Evolutionary conservation across 2,113 vertebrate genomes (phyloP).

Genomic region (Apodemus sylvaticus): DNA sequence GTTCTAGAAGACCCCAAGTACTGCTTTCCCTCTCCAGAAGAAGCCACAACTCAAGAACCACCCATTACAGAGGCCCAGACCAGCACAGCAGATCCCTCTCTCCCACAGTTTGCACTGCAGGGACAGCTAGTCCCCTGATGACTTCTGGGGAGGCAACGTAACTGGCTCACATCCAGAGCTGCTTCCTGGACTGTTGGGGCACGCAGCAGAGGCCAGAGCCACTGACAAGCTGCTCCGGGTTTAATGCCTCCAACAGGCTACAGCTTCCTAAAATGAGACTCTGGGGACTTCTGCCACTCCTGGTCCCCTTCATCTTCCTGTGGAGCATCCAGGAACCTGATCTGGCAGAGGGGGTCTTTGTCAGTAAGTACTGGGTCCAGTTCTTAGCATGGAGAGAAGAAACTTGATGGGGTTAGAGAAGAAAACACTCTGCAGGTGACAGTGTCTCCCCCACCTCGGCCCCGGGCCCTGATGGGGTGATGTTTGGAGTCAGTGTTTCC

Average conservation of each 20-base stretch:
- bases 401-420: background rate
- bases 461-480: background rate
- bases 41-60: too few species aligned
- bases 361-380: conserved; percentile 32
- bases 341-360: background rate
- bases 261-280: conserved; percentile 36
- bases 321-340: background rate
- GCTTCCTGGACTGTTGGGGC: background rate
- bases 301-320: conserved; percentile 36
- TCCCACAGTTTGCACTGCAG: background rate
- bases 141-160: background rate
- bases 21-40: too few species aligned
- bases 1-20: background rate
- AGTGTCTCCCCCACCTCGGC: background rate
- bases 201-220: background rate
- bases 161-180: background rate
- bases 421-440: background rate
- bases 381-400: background rate
- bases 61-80: background rate
- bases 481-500: background rate
- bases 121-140: background rate
- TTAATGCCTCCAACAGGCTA: background rate
- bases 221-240: background rate
- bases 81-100: background rate
- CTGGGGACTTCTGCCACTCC: conserved; percentile 15